Base-by-base conservation (phyloP, 2,888 invertebrate species). In the Acronicta alni region DNA sequence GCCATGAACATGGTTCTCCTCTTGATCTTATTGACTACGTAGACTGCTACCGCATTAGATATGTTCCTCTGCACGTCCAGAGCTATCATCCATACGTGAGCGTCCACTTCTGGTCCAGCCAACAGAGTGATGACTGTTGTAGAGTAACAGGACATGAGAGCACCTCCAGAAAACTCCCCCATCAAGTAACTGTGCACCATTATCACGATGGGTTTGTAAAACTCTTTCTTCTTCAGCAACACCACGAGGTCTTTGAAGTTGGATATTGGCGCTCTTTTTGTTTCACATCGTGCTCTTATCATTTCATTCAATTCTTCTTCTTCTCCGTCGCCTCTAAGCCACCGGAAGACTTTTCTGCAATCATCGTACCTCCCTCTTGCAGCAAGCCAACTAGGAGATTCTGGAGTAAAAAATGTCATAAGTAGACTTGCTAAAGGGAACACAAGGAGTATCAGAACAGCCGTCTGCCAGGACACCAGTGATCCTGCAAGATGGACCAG, bases 381-480 rank as follows among this genome's bases (percentile, higher is more conserved):
- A 0, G 95, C 91, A 12, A 97, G 79, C 96, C 96, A 97, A 55
- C 94, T 93, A 0, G 96, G 96, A 7, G 96, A 95, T 86, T 97
- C 97, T 0, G 96, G 96, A 0, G 82, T 81, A 39, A 82, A 87
- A 14, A 87, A 77, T 0, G 83, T 87, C 84, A 92, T 87, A 5
- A 87, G 18, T 6, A 96, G 81, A 30, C 95, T 92, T 8, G 90
- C 74, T 7, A 94, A 73, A 1, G 95, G 91, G 17, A 95, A 86
- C 17, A 85, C 69, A 0, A 90, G 81, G 57, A 93, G 91, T 7
- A 95, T 81, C 2, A 95, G 79, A 0, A 95, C 95, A 2, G 95
- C 94, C 6, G 82, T 84, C 72, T 94, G 90, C 96, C 96, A 96
- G 32, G 89, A 80, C 0, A 95, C 76, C 64, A 95, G 88, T 0